Evolutionary conservation across 2,888 invertebrate species (phyloP), one percentile per base, ranked within the genome.

Genomic region (Rhabditoides inermis): DNA sequence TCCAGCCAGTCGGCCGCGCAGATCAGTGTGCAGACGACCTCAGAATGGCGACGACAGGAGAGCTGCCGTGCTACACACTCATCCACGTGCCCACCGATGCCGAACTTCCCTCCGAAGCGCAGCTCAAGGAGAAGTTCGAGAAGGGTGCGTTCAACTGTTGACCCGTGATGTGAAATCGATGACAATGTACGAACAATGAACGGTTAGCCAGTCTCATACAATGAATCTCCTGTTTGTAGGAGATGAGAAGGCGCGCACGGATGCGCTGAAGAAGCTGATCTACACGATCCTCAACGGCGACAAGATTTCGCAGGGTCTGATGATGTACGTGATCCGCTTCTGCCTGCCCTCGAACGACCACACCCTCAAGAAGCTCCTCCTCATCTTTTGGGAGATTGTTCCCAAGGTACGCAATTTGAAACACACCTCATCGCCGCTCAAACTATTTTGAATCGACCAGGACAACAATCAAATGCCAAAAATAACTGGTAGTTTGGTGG

Each of bases 311-410:
- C 59, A 56, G 27, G 87, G 88, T 2, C 83, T 99, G 5, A 48
- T 64, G 45, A 98, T 99, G 95, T 90, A 88, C 23, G 90, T 99
- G 62, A 99, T 99, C 68, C 84, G 92, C 51, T 92, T 91, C 77
- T 87, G 91, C 50, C 79, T 92, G 42, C 79, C 79, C 2, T 67
- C 76, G 15, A 88, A 90, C 53, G 95, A 99, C 78, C 98, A 99
- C 77, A 88, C 85, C 22, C 86, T 98, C 59, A 99, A 99, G 80
- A 99, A 99, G 78, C 79, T 98, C 50, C 80, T 99, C 40, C 82
- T 98, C 0, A 88, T 98, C 65, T 99, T 94, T 80, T 99, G 98
- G 98, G 98, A 99, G 81, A 92, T 98, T 65, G 94, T 98, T 0
- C 98, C 98, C 0, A 99, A 99, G 81, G 70, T 70, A 37, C 22